Evolutionary conservation across 2,888 invertebrate genomes (phyloP).

Genomic region (Diplolepis rosae): DNA sequence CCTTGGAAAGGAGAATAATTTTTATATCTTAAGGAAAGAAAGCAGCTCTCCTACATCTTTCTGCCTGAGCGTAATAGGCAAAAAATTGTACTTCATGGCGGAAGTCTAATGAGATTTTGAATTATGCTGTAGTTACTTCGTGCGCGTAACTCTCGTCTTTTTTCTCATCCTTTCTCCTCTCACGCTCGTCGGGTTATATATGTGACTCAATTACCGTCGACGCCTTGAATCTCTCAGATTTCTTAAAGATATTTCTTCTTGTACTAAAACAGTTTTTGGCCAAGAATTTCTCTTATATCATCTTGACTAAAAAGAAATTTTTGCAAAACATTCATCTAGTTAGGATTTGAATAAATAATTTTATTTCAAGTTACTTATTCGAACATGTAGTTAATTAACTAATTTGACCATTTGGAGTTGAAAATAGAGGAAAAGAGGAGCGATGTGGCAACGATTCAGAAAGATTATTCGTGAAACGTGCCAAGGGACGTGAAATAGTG

Average conservation of each 20-base stretch:
- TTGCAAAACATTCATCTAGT: too few relatives aligned
- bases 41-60: constrained; percentile 48
- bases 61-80: constrained; percentile 58
- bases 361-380: too few relatives aligned
- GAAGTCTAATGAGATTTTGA: constrained; percentile 71
- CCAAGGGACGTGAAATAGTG: constrained; percentile 20
- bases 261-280: neutral
- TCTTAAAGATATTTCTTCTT: constrained; percentile 50
- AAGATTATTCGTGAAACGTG: constrained; percentile 20
- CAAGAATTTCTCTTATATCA: neutral
- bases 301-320: neutral
- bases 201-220: constrained; percentile 62
- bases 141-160: constrained; percentile 52
- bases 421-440: neutral
- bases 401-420: constrained; percentile 20
- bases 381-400: constrained; percentile 15
- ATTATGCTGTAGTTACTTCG: constrained; percentile 64
- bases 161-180: constrained; percentile 34
- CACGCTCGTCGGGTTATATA: constrained; percentile 55
- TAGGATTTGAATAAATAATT: too few relatives aligned
- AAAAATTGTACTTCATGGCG: constrained; percentile 65
- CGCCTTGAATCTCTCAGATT: constrained; percentile 53
- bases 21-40: constrained; percentile 21
- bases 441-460: neutral
- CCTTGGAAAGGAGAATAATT: neutral